Base-by-base conservation (phyloP, 2,113 vertebrate genomes). In the Onychorhynchus coronatus region DNA sequence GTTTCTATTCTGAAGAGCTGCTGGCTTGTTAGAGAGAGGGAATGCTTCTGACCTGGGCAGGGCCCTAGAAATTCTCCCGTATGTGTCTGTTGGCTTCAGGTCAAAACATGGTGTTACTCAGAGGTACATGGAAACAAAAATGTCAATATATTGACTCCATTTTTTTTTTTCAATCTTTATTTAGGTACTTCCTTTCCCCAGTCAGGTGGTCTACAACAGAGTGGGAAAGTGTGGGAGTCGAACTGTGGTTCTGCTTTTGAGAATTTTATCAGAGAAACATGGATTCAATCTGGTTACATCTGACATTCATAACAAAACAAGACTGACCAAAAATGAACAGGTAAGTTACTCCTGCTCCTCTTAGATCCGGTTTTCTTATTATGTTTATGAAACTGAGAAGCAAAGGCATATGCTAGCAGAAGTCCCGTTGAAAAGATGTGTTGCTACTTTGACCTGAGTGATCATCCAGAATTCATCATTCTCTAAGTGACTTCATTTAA, bases 131-230 rank as follows among this genome's bases (percentile, higher is more conserved):
- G 75, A 85, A 92, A 61, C 49, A 65, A 67, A 91, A 97, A 39
- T 31, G n/a, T 8, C 14, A 22, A 24, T 78, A 35, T 49, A 42
- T 30, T 97, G 56, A 97, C 42, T 91, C 50, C 0, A 1, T 37
- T 17, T 88, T 76, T 37, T 17, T 88, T 76, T 82, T 88, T 58
- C 14, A 18, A 66, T 82, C 76, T 77, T 87, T 82, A 27, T 94
- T 23, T 97, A 99, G 99, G 98, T 98, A 86, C 98, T 99, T 72
- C 99, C 98, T 15, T 99, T 99, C 94, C 99, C 99, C 70, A 99
- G 99, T 97, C 99, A 99, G 98, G 99, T 99, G 98, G 98, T 99
- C n/a, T 99, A 99, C 96, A 99, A 99, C 98, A 98, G 99, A 71
- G 99, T 99, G 66, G 99, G 99, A 94, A 99, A 99, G 97, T 99